Evolutionary conservation across 2,797 vertebrate genomes (phyloP).

Genomic region (Rhodeus uyekii): DNA sequence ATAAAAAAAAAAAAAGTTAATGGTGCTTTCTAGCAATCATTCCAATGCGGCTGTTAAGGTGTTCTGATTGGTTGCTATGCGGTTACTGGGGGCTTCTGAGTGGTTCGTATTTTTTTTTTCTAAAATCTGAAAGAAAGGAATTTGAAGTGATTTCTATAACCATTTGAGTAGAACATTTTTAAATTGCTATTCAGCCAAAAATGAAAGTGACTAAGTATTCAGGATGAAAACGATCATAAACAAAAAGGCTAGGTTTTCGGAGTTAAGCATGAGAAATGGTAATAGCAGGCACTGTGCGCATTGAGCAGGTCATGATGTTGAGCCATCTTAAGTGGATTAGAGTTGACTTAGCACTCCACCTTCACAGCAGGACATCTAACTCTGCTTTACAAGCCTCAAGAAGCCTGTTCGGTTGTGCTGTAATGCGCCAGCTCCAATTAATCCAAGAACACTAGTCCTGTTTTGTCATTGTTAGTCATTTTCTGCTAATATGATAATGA

Average conservation of each 20-base stretch:
- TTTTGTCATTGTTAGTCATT: slow-evolving; percentile 39
- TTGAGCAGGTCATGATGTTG: slow-evolving; percentile 43
- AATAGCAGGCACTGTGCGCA: slow-evolving; percentile 9
- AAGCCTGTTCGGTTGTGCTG: slow-evolving; percentile 27
- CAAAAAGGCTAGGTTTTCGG: slow-evolving; percentile 4
- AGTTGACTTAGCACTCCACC: slow-evolving; percentile 38
- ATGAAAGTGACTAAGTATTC: not conserved
- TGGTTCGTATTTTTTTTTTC: not conserved
- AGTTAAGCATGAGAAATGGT: slow-evolving; percentile 21
- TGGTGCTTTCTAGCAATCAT: not conserved
- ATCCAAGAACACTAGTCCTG: slow-evolving; percentile 28
- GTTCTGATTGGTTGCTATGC: not conserved
- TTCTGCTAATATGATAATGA: slow-evolving; percentile 46
- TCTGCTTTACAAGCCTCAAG: slow-evolving; percentile 26
- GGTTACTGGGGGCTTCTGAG: not conserved
- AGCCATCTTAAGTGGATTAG: slow-evolving; percentile 57
- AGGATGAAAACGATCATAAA: slow-evolving; percentile 5
- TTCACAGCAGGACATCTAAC: slow-evolving; percentile 40
- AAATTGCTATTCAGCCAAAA: not conserved
- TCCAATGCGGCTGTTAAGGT: not conserved
- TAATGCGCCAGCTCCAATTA: slow-evolving; percentile 36
- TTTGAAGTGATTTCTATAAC: not conserved
- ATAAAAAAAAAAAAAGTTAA: not conserved
- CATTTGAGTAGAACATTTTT: not conserved
- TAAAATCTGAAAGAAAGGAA: not conserved